phyloP scores from a whole-genome alignment of 2,797 vertebrate species.

The Todus mexicanus region DNA sequence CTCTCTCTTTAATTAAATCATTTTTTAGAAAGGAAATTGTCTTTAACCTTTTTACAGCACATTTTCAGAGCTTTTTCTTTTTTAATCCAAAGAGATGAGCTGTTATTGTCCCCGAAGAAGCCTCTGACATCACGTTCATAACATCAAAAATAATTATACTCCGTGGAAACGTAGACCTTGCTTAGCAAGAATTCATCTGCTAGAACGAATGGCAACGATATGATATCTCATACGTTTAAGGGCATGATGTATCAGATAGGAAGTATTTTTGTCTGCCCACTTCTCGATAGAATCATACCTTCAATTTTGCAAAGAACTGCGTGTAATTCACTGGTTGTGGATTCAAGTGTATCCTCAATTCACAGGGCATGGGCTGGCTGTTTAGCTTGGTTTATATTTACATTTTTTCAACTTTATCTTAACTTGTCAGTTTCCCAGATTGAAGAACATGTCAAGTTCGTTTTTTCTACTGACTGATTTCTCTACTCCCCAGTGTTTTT shows the following conservation, averaged over 20 bases:
- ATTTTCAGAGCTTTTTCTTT: slow-evolving; percentile 67
- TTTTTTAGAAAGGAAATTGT: slow-evolving; percentile 70
- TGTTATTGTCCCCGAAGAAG: slow-evolving; percentile 69
- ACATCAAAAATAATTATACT: slow-evolving; percentile 61
- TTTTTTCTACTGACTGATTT: slow-evolving; percentile 72
- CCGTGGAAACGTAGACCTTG: slow-evolving; percentile 41
- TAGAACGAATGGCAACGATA: slow-evolving; percentile 55
- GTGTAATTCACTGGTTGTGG: slow-evolving; percentile 68
- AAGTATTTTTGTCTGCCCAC: slow-evolving; percentile 64
- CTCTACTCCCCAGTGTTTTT: slow-evolving; percentile 64
- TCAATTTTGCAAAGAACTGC: slow-evolving; percentile 48
- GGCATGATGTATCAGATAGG: slow-evolving; percentile 60
- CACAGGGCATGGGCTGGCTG: slow-evolving; percentile 65
- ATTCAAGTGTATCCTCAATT: slow-evolving; percentile 66
- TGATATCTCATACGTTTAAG: slow-evolving; percentile 46
- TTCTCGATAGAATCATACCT: slow-evolving; percentile 52
- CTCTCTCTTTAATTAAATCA: slow-evolving; percentile 65
- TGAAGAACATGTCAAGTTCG: slow-evolving; percentile 67
- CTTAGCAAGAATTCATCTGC: slow-evolving; percentile 55
- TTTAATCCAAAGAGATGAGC: slow-evolving; percentile 73
- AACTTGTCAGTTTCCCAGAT: slow-evolving; percentile 68
- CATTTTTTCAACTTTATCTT: slow-evolving; percentile 69
- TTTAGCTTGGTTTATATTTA: slow-evolving; percentile 73
- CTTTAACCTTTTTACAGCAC: slow-evolving; percentile 68
- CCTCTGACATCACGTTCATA: slow-evolving; percentile 64